phyloP scores from a whole-genome alignment of 2,113 vertebrate genomes.

The Chauna torquata region DNA sequence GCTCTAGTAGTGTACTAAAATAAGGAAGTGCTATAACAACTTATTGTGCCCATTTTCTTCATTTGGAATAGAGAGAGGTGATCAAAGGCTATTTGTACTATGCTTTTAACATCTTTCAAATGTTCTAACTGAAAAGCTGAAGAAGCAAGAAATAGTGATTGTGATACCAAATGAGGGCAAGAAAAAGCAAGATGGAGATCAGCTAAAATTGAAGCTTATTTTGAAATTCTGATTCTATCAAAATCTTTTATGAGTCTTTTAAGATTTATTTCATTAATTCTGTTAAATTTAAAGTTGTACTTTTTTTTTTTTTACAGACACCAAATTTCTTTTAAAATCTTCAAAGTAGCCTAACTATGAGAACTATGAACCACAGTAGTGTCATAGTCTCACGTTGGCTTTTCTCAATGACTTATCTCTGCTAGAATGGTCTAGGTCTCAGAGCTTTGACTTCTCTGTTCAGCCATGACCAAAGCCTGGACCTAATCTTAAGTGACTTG shows the following conservation, averaged over 20 bases:
- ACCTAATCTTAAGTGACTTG: slow-evolving; percentile 33
- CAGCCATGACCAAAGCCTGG: slow-evolving; percentile 9
- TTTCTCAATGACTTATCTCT: not conserved
- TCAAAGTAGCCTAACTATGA: not conserved
- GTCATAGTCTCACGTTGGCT: not conserved
- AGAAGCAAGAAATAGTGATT: not conserved
- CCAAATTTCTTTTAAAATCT: not conserved
- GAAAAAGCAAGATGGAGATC: not conserved
- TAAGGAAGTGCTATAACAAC: not conserved
- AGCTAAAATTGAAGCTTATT: not conserved
- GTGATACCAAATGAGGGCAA: not conserved
- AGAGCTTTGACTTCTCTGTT: not conserved
- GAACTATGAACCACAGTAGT: not conserved
- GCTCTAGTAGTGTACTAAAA: not conserved
- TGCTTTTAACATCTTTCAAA: not conserved
- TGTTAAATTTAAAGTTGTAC: not conserved
- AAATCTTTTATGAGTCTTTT: not conserved
- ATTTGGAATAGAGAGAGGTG: not conserved
- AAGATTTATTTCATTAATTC: not conserved
- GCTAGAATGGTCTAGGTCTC: not conserved
- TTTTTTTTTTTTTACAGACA: not conserved
- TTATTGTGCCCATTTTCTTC: not conserved
- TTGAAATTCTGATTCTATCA: not conserved
- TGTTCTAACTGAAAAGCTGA: not conserved
- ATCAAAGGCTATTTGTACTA: not conserved